These are phyloP conservation scores for Antechinus flavipes DNA, from an alignment of 2,113 vertebrate species.

Conservation along the genomic window DNA sequence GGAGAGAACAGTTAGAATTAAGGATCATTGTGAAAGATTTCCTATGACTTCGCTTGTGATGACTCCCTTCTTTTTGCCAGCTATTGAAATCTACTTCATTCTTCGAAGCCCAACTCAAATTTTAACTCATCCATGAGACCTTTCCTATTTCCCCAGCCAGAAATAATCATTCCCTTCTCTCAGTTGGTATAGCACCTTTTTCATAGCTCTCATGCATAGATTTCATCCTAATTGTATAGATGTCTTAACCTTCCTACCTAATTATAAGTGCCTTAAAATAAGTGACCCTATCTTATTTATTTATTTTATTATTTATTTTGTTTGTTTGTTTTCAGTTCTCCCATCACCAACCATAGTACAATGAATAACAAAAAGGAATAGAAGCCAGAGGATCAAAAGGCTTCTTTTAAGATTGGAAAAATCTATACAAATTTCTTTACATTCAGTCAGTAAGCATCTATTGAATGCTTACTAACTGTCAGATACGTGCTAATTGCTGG, in stretches of 20 bases:
- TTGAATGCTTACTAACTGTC: neutral
- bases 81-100: too few relatives aligned
- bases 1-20: too few relatives aligned
- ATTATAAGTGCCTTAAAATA: neutral
- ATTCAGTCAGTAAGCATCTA: neutral
- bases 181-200: neutral
- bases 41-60: too few relatives aligned
- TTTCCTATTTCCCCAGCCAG: neutral
- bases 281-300: neutral
- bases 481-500: neutral
- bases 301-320: neutral
- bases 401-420: neutral
- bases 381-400: neutral
- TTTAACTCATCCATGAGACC: neutral
- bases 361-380: neutral
- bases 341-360: neutral
- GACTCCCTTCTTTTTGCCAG: too few relatives aligned
- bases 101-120: neutral
- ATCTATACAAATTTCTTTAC: neutral
- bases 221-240: neutral
- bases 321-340: neutral
- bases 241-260: neutral
- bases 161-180: neutral
- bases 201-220: neutral
- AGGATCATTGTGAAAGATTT: too few relatives aligned